Base-by-base conservation (phyloP, 1,140 invertebrate species). In the Protaetia brevitarsis region DNA sequence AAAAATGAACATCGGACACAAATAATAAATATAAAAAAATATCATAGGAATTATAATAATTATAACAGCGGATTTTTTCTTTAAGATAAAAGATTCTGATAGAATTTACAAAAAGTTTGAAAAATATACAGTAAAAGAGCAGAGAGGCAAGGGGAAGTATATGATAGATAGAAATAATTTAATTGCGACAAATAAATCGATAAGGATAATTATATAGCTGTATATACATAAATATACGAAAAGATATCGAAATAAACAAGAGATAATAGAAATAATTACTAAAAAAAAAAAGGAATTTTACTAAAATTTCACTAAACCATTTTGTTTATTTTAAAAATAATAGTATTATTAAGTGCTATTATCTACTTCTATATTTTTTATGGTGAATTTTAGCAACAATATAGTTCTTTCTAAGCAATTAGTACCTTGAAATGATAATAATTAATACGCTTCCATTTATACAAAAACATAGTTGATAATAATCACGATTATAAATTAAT, bases 1-100 rank as follows among this genome's bases (percentile, higher is more conserved):
- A 51, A 59, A 66, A 70, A 70, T 68, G 45, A 60, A 71, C 64
- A 56, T 66, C 13, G 66, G 41, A 51, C 41, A 51, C 13, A 51
- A 63, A 36, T 66, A 70, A 69, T 69, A 70, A 66, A 72, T 69
- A 69, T 67, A 56, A 63, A 62, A 67, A 67, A 36, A 61, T 67
- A 63, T 60, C 36, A 36, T 30, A 67, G 16, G 23, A 57, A 58
- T 41, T 36, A 63, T 63, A 57, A 66, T 59, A 63, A 66, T 60
- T 66, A 66, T 63, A 64, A 68, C 56, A 51, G 45, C 62, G 65
- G 36, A 36, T 11, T 57, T 3, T 11, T 65, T 64, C 16, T 45
- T 63, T 28, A 61, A 58, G 27, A 58, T 64, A 34, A 59, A 45
- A 61, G 58, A 70, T 34, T 63, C 62, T 60, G 58, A 66, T 61